These are phyloP conservation scores for Acrobasis consociella DNA, from an alignment of 2,888 invertebrate species.

Conservation along the genomic window DNA sequence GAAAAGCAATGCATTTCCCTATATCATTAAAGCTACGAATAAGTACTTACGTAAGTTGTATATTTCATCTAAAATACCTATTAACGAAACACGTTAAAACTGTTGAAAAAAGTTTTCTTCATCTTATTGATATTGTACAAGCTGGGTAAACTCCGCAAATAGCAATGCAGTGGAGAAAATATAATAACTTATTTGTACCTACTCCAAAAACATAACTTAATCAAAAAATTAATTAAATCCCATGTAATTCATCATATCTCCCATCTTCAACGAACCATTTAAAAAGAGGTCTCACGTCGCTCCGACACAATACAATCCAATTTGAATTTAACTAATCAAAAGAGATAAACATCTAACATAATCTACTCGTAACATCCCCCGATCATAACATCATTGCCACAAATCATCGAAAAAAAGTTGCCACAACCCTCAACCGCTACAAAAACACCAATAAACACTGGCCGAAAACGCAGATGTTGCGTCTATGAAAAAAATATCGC, in stretches of 20 bases:
- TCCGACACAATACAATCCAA: conserved; percentile 24
- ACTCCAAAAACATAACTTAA: background rate
- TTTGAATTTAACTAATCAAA: conserved; percentile 28
- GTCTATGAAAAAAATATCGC: conserved; percentile 48
- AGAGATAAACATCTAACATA: conserved; percentile 28
- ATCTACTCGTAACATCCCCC: conserved; percentile 28
- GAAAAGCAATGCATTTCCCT: no score
- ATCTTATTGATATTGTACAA: no score
- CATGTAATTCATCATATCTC: conserved; percentile 14
- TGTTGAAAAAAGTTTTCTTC: no score
- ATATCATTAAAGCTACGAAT: no score
- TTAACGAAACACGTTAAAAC: no score
- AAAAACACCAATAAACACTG: conserved; percentile 59
- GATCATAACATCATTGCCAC: conserved; percentile 41
- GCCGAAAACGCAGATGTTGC: conserved; percentile 60
- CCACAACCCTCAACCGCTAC: conserved; percentile 39
- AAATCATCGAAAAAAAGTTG: conserved; percentile 43
- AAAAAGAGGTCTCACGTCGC: conserved; percentile 11
- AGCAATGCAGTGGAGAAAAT: no score
- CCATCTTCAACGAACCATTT: conserved; percentile 18
- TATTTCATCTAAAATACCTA: no score
- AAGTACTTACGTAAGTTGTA: no score
- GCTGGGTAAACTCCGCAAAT: no score
- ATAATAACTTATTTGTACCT: no score
- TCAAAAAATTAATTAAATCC: conserved; percentile 10